Evolutionary conservation across 2,113 vertebrate species (phyloP), one percentile per base, ranked within the genome.

Genomic region (Apodemus speciosus): DNA sequence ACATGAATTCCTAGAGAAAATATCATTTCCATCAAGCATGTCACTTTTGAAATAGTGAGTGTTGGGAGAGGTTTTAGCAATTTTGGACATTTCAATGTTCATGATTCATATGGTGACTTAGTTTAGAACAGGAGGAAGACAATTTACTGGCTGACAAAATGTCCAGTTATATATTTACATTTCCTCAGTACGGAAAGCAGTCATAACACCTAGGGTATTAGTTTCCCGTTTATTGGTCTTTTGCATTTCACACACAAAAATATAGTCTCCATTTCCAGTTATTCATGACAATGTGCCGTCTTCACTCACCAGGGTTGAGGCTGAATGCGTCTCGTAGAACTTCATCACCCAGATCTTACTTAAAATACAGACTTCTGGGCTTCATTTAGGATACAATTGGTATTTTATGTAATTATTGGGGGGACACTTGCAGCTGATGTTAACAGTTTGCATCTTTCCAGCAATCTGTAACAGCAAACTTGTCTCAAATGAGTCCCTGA

Each of bases 401-500:
- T 27, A 94, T 91, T 90, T 90, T 88, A 94, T 96, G 69, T 95
- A 96, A 94, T 96, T 96, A 96, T 97, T 98, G 97, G 96, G 95
- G 81, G n/a, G 71, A 35, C 14, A 7, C 85, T 92, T 95, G 58
- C 38, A 96, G 38, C 13, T 81, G 56, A 85, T 92, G 62, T 77
- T 93, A 95, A 95, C 9, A 68, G 68, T 97, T 97, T 96, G 87
- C 73, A 85, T 88, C 60, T 94, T 88, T 32, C 72, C 95, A 92
- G 96, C 73, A 97, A 95, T 85, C 94, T 77, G 91, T 97, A 92
- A 96, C 97, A 97, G 43, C 35, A 51, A 91, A 97, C 96, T 97
- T 96, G 86, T 96, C 95, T 96, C 94, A 73, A 97, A 95, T 87
- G 66, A 93, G 32, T 95, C 20, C 69, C 56, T 93, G 68, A 92